Evolutionary conservation across 2,113 vertebrate genomes (phyloP), one percentile per base, ranked within the genome.

Genomic region (Vidua chalybeata): DNA sequence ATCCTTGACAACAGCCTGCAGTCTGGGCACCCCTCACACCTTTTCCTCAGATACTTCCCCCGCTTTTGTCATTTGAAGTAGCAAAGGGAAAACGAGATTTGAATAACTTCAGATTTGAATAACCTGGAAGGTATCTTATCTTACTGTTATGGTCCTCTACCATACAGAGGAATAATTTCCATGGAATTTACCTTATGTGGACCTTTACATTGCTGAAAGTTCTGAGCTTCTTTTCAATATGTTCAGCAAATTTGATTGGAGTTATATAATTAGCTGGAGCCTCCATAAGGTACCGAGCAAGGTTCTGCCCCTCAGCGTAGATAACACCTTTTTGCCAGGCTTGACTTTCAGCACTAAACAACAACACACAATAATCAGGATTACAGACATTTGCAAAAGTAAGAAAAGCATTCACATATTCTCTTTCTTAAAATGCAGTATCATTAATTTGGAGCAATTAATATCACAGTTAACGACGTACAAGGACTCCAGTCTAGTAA

Each of bases 201-300:
- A 99, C 95, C 28, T 97, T 97, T 39, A 99, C 98, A 43, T 97
- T 97, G 90, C 96, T 95, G 30, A 98, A 97, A 27, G 91, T 92
- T 63, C 67, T 97, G 12, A 99, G 97, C 79, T 98, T 98, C 97
- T 99, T 98, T 94, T 99, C 98, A 80, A 99, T 98, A 11, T 97
- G 97, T 91, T 98, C 97, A 3, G 99, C 99, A 90, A 99, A 99
- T 73, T 95, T 97, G 61, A 97, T 98, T 17, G 99, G 99, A 18
- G 99, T 99, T 79, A 99, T 97, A 66, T 99, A 97, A 89, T 99
- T 99, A 94, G 99, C 99, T 41, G 99, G 99, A 30, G 98, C 98
- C 95, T 99, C 99, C 99, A 99, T 99, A 68, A 99, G 96, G 17
- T 98, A 97, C 30, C 99, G 98, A 33, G 99, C 99, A 3, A 99